Base-by-base conservation (phyloP, 1,140 invertebrate genomes). In the Venturia canescens region DNA sequence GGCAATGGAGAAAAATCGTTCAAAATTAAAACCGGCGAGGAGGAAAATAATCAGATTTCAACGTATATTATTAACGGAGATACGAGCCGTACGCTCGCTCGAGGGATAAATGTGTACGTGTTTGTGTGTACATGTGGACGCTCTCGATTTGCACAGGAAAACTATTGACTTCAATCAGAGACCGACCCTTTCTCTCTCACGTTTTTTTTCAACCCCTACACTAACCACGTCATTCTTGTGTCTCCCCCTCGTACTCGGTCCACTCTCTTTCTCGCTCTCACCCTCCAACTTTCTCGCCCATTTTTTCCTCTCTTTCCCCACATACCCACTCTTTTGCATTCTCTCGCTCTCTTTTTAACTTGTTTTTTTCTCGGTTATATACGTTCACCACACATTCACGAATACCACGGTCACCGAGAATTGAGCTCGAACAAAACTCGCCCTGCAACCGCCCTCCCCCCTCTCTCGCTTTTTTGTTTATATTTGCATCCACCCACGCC, bases 11-110 rank as follows among this genome's bases (percentile, higher is more conserved):
- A 87, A 86, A 85, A 87, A 85, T 85, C 84, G 88, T 87, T 90
- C 83, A 86, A 89, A 90, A 90, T 91, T 90, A 91, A 91, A 91
- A 90, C 86, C 85, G 87, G 82, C 85, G 84, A 87, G 86, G 86
- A 88, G 87, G 90, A 90, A 91, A 91, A 91, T 90, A 90, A 91
- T 91, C 88, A 90, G 89, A 90, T 90, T 90, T 90, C 85, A 87
- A 85, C 88, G 87, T 90, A 89, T 89, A 90, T 90, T 90, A 91
- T 90, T 90, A 90, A 90, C 86, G 89, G 86, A 87, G 85, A 85
- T 86, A 85, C 84, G 84, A 80, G 27, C 83, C 79, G 82, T 80
- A 78, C 81, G 78, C 60, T 66, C 29, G 15, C 29, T 3, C 9
- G 27, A 69, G 27, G 13, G 15, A 26, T 27, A 13, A 69, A 31